Evolutionary conservation across 2,888 invertebrate genomes (phyloP).

Genomic region (Danaus chrysippus): DNA sequence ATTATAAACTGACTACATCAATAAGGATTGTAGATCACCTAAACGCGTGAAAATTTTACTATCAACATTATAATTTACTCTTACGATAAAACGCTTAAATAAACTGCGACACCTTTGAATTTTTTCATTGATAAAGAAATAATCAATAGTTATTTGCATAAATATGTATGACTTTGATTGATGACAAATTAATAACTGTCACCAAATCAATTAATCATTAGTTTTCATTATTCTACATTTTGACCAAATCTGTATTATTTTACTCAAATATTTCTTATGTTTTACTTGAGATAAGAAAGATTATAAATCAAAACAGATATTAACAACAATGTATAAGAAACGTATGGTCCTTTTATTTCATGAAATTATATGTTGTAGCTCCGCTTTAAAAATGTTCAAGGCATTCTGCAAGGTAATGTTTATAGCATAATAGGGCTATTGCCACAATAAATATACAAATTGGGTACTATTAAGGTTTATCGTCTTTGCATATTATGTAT

Average conservation of each 20-base stretch:
- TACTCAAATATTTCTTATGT: background rate
- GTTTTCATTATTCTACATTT: no score
- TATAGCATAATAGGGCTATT: constrained; percentile 60
- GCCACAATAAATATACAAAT: constrained; percentile 54
- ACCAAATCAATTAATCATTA: no score
- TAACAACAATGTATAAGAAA: constrained; percentile 34
- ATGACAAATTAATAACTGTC: no score
- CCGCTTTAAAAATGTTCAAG: constrained; percentile 49
- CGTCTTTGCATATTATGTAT: constrained; percentile 34
- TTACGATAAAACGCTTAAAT: no score
- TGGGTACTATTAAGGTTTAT: constrained; percentile 46
- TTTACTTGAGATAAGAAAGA: constrained; percentile 30
- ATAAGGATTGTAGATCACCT: constrained; percentile 36
- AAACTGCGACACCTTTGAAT: no score
- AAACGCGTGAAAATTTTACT: background rate
- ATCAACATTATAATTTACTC: no score
- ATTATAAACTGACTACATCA: constrained; percentile 60
- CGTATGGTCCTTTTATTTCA: constrained; percentile 56
- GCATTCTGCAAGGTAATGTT: constrained; percentile 44
- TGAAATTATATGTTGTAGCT: constrained; percentile 57
- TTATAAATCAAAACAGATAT: constrained; percentile 48
- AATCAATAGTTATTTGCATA: no score
- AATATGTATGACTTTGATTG: no score
- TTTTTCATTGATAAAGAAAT: no score
- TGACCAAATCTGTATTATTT: no score